Evolutionary conservation across 2,888 invertebrate species (phyloP), one percentile per base, ranked within the genome.

Genomic region (Agrochola lychnidis): DNA sequence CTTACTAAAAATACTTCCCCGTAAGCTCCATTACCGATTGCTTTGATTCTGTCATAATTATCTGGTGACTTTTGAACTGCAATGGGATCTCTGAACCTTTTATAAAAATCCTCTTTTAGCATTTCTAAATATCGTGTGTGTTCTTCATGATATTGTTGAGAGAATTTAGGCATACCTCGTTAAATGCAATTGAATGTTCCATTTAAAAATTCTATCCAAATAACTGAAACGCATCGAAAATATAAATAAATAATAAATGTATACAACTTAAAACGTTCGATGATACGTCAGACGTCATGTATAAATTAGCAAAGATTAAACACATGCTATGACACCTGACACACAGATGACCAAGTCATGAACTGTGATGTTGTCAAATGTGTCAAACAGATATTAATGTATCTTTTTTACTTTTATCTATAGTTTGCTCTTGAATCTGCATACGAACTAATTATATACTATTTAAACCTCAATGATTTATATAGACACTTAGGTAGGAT

Each of bases 1-100:
- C 97, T 97, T 51, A 97, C 97, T 73, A 98, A 94, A 93, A 98
- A 98, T 22, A 99, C 99, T 87, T 98, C 97, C 6, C 99, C 99
- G 92, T 99, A 99, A 0, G 99, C 98, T 7, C 99, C 99, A 2
- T 98, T 98, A 1, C 99, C 99, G 66, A 99, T 96, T 0, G 98
- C 98, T 91, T 98, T 98, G 68, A 98, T 96, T 79, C 97, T 95
- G 82, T 98, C 98, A 91, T 97, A 99, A 90, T 98, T 98, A 4
- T 97, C 95, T 56, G 84, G 67, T 56, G 78, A 84, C 82, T 91
- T 93, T 12, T 91, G 87, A 53, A 56, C 76, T 2, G 0, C 2
- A 7, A 85, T 83, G 16, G 91, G 84, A 0, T 92, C 88, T 56
- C 87, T 73, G 78, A 85, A 94, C 82, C 87, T 94, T 62, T 86